Evolutionary conservation across 2,888 invertebrate genomes (phyloP).

Genomic region (Drosophila fungiperda): DNA sequence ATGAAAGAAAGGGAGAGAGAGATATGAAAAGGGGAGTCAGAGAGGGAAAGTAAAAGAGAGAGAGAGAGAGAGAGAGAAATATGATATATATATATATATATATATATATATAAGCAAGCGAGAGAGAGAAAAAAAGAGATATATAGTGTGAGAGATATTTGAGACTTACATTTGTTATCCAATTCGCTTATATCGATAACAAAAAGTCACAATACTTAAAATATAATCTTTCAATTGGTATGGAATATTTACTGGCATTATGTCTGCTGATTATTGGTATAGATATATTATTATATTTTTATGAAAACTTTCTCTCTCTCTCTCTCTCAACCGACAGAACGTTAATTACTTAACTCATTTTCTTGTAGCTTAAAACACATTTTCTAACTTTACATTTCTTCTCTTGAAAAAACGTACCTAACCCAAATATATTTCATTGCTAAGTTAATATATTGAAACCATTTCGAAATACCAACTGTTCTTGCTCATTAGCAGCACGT

Average conservation of each 20-base stretch:
- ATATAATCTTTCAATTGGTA: background rate
- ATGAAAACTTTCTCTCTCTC: background rate
- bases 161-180: background rate
- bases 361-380: no score
- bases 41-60: background rate
- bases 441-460: background rate
- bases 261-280: background rate
- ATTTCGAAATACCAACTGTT: background rate
- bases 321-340: no score
- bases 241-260: background rate
- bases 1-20: background rate
- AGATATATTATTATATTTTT: no score
- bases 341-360: no score
- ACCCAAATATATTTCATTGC: background rate
- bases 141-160: background rate
- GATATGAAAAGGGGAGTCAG: background rate
- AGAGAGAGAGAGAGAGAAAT: background rate
- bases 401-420: background rate
- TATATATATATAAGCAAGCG: no score
- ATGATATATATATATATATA: no score
- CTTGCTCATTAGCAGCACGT: background rate
- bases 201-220: background rate
- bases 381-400: no score
- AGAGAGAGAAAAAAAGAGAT: background rate
- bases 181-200: background rate